Base-by-base conservation (phyloP, 2,888 invertebrate genomes). In the Nysson spinosus region DNA sequence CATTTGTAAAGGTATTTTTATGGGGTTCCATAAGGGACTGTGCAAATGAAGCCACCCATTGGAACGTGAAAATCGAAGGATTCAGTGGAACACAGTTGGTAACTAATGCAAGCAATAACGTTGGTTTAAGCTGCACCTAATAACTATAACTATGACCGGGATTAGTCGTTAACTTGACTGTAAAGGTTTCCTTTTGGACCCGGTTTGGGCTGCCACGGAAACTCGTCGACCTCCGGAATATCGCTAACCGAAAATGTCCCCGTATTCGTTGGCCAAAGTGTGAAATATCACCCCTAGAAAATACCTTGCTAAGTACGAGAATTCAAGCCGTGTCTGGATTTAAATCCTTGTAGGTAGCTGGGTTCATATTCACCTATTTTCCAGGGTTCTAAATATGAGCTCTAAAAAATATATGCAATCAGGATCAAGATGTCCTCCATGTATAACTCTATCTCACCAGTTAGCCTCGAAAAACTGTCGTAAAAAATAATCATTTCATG, bases 41-140 rank as follows among this genome's bases (percentile, higher is more conserved):
- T 16, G 35, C 20, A 55, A 56, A 52, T 65, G 44, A 52, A 57
- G 46, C 52, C 40, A 49, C 32, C 37, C 66, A 66, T 60, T 57
- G 51, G 54, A 42, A 12, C 39, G 49, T 26, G 49, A 51, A 52
- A 68, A 64, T 67, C 56, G 63, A 50, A 49, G 55, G 64, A 43
- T 54, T 30, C 30, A 34, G 42, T 24, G 40, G 52, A 43, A 57
- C 55, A 28, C 55, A 64, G 61, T 64, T 42, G 75, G 68, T 73
- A 79, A 81, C 77, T 80, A 80, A 82, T 78, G 81, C 77, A 72
- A 70, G 78, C 75, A 81, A 80, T 82, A 81, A 82, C 74, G 75
- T 73, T 68, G 75, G 75, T 81, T 81, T 81, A 81, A 79, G 72
- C 76, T 72, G 69, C 64, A 71, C 75, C 76, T 81, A 81, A 82